Evolutionary conservation across 2,113 vertebrate species (phyloP), one percentile per base, ranked within the genome.

Genomic region (Rhodinocichla rosea): DNA sequence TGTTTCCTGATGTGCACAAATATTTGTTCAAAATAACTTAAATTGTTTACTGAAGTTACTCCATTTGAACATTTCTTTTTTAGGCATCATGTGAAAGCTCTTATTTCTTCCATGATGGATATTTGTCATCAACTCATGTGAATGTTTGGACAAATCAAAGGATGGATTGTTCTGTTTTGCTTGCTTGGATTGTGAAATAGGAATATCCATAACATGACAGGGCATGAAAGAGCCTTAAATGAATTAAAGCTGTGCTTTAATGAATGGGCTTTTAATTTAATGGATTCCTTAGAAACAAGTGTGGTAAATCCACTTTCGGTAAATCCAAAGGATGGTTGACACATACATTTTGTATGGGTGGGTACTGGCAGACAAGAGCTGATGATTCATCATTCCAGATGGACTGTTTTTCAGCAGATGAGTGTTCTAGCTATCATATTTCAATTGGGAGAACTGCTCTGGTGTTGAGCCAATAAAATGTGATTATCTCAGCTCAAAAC

Each of bases 81-180:
- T 75, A 87, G 88, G 65, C 80, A 96, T 69, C 74, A 81, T 55
- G 33, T 92, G 90, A 84, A 77, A 86, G n/a, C 74, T 94, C 57
- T 97, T 97, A 91, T 93, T 95, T 94, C 90, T 94, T 92, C 88
- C 67, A 53, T 44, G 85, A 91, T 83, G 92, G 87, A 19, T 92
- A 75, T 73, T 97, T 97, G 93, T 97, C 93, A 49, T 97, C 80
- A 83, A 82, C 30, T 95, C 95, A 67, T 89, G 53, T 53, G 76
- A 96, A 92, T 96, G 85, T 97, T 98, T 96, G 97, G 92, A 89
- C 4, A 6, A 79, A 83, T n/a, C 69, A 93, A 95, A 97, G 96
- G 76, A 81, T 93, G 84, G 91, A 95, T 88, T 96, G 78, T 90
- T 92, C 76, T 91, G 28, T 96, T 98, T 96, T 96, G 83, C 91